Evolutionary conservation across 2,888 invertebrate genomes (phyloP), one percentile per base, ranked within the genome.

Genomic region (Homarus gammarus): DNA sequence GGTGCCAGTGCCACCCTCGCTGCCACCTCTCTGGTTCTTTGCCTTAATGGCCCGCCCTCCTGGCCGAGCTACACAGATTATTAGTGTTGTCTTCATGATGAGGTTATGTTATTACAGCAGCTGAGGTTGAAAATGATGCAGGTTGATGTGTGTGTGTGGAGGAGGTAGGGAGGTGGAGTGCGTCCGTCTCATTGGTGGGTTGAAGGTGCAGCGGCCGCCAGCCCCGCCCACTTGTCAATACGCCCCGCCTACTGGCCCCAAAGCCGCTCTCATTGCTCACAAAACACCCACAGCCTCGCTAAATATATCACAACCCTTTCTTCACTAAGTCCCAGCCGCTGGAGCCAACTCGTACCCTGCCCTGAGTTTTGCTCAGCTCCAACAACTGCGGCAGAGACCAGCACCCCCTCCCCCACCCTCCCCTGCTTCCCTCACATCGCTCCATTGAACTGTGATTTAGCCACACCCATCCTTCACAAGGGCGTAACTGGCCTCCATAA

Each of bases 171-270:
- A 40, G 40, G 82, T 68, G 12, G 68, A 22, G 64, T 27, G 64
- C 64, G 6, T 22, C 15, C 1, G 2, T 72, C 38, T 27, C 27
- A 72, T 72, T 36, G 70, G 70, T n/a, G 12, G 70, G 31, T 8
- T 31, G 82, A 68, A 49, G 68, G 61, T 3, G 72, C 49, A 44
- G 51, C n/a, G 49, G 22, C 33, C n/a, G 72, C n/a, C n/a, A 44
- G 49, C 36, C 83, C 83, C 70, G 68, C 83, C 83, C 83, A 70
- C 83, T 72, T 83, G 83, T 83, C 83, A 83, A 83, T 83, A 72
- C 68, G 72, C 72, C 72, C 83, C 83, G 83, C 83, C 83, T 49
- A 83, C 70, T 31, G 38, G 33, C 64, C 64, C 81, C 56, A n/a
- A 49, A 64, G 36, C 38, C 33, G n/a, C 81, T 61, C 78, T 56